phyloP scores from a whole-genome alignment of 2,113 vertebrate genomes.

The Antidorcas marsupialis region DNA sequence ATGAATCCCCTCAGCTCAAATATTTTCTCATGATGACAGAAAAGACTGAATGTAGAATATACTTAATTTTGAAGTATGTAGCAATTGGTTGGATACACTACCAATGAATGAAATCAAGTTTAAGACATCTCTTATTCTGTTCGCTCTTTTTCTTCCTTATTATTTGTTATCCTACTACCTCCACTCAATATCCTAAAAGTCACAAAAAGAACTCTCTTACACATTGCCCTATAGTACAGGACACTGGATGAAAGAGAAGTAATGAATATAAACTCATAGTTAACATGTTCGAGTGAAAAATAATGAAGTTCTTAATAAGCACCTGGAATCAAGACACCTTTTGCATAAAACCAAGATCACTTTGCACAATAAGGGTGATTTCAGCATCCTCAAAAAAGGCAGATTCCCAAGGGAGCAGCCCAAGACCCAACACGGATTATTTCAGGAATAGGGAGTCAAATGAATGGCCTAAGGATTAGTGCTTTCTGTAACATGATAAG shows the following conservation, averaged over 20 bases:
- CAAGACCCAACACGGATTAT: not conserved
- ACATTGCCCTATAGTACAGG: not conserved
- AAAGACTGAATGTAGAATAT: not conserved
- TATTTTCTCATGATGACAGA: not conserved
- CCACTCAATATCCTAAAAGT: not conserved
- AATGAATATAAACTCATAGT: not conserved
- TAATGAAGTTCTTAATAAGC: not conserved
- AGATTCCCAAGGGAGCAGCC: not conserved
- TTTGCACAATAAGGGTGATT: not conserved
- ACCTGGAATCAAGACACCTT: not conserved
- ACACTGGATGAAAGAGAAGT: not conserved
- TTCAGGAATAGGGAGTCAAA: not conserved
- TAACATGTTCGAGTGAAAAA: not conserved
- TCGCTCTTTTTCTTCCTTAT: not conserved
- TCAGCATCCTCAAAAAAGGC: not conserved
- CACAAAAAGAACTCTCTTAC: not conserved
- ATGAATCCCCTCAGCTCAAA: not conserved
- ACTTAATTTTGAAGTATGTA: not conserved
- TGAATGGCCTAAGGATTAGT: slow-evolving; percentile 3
- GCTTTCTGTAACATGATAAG: slow-evolving; percentile 44
- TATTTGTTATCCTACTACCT: not conserved
- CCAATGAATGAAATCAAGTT: not conserved
- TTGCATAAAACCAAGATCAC: not conserved
- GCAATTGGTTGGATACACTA: not conserved
- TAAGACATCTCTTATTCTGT: not conserved